Evolutionary conservation across 2,888 invertebrate species (phyloP).

Genomic region (Philaethria dido): DNA sequence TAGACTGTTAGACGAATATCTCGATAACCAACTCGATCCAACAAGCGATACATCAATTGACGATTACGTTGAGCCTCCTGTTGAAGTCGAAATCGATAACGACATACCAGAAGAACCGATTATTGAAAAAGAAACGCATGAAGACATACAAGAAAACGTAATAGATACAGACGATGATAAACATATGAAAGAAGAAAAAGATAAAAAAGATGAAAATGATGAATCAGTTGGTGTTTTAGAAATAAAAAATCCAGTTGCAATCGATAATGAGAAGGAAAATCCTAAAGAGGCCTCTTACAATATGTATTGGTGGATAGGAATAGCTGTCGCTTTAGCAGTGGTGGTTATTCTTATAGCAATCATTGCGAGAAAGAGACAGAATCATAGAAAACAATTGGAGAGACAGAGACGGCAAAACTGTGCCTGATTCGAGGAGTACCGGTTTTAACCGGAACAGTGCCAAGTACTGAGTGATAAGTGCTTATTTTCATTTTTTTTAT

Average conservation of each 20-base stretch:
- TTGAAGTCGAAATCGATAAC: slow-evolving; percentile 54
- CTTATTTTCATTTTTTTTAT: slow-evolving; percentile 15
- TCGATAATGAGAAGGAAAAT: slow-evolving; percentile 57
- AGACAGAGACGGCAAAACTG: slow-evolving; percentile 74
- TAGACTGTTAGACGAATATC: slow-evolving; percentile 79
- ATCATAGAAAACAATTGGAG: slow-evolving; percentile 76
- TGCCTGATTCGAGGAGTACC: slow-evolving; percentile 82
- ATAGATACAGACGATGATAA: slow-evolving; percentile 66
- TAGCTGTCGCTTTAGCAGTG: slow-evolving; percentile 72
- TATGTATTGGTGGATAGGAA: slow-evolving; percentile 80
- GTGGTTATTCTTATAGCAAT: slow-evolving; percentile 71
- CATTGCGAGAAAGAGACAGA: slow-evolving; percentile 78
- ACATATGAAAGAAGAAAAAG: slow-evolving; percentile 66
- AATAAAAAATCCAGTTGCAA: slow-evolving; percentile 70
- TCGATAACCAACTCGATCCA: slow-evolving; percentile 77
- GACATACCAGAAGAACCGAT: slow-evolving; percentile 58
- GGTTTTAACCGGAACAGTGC: slow-evolving; percentile 79
- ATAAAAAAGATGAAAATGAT: slow-evolving; percentile 17
- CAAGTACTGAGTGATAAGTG: slow-evolving; percentile 18
- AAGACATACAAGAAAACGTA: slow-evolving; percentile 58
- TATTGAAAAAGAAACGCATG: slow-evolving; percentile 49
- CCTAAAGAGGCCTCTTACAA: slow-evolving; percentile 74
- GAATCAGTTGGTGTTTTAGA: slow-evolving; percentile 73
- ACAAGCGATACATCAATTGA: slow-evolving; percentile 54
- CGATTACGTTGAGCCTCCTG: slow-evolving; percentile 67